These are phyloP conservation scores for Dorcus hopei DNA, from an alignment of 2,888 invertebrate genomes.

Conservation along the genomic window DNA sequence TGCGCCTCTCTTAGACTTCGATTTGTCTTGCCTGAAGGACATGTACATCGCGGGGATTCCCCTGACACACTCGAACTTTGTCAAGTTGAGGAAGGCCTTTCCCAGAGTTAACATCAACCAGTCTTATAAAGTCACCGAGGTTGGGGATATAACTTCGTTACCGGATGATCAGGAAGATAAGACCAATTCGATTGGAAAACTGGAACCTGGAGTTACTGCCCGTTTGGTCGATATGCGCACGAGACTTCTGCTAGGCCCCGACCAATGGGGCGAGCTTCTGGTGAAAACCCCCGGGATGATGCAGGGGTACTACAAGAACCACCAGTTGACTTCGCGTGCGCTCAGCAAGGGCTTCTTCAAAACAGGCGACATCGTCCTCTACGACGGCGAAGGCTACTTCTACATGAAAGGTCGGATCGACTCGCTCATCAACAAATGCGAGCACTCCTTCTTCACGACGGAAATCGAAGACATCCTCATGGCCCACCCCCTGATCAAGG, in stretches of 20 bases:
- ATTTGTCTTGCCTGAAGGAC: conserved; percentile 35
- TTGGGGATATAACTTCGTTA: conserved; percentile 32
- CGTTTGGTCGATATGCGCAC: conserved; percentile 34
- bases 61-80: conserved; percentile 31
- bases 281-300: conserved; percentile 36
- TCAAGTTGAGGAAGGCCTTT: conserved; percentile 27
- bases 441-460: conserved; percentile 24
- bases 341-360: conserved; percentile 35
- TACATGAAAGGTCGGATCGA: conserved; percentile 36
- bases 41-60: conserved; percentile 34
- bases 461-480: conserved; percentile 36
- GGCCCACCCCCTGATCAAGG: conserved; percentile 33
- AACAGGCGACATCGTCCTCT: conserved; percentile 40
- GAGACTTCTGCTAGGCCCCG: conserved; percentile 26
- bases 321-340: conserved; percentile 20
- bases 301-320: conserved; percentile 41
- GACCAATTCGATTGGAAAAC: conserved; percentile 32
- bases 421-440: conserved; percentile 30
- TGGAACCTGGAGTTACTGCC: conserved; percentile 32
- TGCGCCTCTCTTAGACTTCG: conserved; percentile 37
- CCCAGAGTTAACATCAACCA: conserved; percentile 33
- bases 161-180: conserved; percentile 25
- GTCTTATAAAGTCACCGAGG: conserved; percentile 36
- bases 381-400: conserved; percentile 37
- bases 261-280: conserved; percentile 37